These are phyloP conservation scores for Neofelis nebulosa DNA, from an alignment of 2,113 vertebrate species.

Conservation along the genomic window DNA sequence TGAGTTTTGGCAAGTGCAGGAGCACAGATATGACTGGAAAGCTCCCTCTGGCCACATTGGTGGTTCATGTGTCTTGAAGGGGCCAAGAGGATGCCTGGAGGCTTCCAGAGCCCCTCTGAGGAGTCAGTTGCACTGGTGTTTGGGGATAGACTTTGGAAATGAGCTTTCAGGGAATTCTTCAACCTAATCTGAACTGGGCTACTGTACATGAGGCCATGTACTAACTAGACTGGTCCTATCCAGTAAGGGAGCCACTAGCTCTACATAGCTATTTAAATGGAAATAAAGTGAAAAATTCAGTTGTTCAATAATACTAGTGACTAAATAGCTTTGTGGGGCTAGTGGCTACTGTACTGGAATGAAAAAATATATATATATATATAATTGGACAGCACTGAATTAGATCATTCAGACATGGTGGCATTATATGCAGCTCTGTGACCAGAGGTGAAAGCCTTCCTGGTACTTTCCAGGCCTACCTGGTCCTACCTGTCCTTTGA, in stretches of 20 bases:
- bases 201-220: background rate
- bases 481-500: background rate
- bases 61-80: background rate
- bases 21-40: background rate
- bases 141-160: background rate
- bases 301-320: constrained; percentile 3
- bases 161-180: background rate
- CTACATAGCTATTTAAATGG: background rate
- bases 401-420: background rate
- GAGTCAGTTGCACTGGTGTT: background rate
- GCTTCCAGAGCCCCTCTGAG: background rate
- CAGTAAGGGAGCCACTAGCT: background rate
- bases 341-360: background rate
- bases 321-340: background rate
- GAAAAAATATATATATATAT: no score
- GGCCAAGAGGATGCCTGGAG: background rate
- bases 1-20: background rate
- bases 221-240: background rate
- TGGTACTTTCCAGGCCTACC: background rate
- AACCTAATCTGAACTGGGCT: constrained; percentile 10
- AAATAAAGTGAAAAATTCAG: background rate
- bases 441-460: background rate
- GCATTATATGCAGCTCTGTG: background rate
- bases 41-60: background rate
- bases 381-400: background rate